These are phyloP conservation scores for Acanthacorydalis orientalis DNA, from an alignment of 2,888 invertebrate genomes.

Conservation along the genomic window DNA sequence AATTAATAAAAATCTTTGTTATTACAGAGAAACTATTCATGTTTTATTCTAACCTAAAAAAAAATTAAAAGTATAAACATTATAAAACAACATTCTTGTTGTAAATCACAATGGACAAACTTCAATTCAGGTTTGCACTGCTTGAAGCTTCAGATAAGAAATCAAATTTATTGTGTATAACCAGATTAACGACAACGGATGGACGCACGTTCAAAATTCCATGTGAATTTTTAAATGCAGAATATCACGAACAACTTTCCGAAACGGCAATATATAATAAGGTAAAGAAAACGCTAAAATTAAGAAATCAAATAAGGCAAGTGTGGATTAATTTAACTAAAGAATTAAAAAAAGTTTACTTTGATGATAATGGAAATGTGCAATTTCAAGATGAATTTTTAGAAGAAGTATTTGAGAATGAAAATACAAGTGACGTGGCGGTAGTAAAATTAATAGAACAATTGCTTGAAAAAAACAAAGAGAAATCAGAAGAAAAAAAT, in stretches of 20 bases:
- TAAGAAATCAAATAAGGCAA: not conserved
- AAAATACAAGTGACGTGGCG: not conserved
- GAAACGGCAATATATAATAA: not conserved
- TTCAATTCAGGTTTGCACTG: not conserved
- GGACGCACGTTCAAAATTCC: not conserved
- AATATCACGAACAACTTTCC: not conserved
- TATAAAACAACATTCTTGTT: not conserved
- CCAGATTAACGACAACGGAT: not conserved
- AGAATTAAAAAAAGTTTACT: not conserved
- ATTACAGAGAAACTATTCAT: too few species aligned
- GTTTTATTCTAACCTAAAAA: too few species aligned
- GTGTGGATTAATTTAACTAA: not conserved
- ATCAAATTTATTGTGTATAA: not conserved
- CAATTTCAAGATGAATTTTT: not conserved
- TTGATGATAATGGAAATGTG: not conserved
- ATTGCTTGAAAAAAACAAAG: conserved; percentile 1
- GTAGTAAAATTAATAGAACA: not conserved
- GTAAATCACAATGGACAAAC: not conserved
- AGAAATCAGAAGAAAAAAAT: conserved; percentile 6
- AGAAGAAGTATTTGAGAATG: not conserved
- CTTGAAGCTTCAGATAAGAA: not conserved
- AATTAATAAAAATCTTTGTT: too few species aligned
- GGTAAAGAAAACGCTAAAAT: not conserved
- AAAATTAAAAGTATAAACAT: not conserved
- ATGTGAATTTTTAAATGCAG: not conserved